Conservation (phyloP, 2,113 vertebrate species). For the Recurvirostra avosetta region DNA sequence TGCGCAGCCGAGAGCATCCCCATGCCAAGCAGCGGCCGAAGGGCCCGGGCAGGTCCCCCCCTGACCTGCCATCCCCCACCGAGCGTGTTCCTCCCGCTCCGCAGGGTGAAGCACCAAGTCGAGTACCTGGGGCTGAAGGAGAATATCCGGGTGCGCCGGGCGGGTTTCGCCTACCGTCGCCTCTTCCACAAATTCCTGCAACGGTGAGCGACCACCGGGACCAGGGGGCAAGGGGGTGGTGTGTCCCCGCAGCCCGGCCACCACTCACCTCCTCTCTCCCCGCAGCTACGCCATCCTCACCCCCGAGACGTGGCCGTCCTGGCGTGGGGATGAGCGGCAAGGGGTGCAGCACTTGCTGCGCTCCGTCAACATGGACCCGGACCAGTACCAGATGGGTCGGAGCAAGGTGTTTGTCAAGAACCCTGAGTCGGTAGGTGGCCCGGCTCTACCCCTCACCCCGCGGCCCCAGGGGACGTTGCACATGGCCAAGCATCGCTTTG, state of each 20-base stretch:
- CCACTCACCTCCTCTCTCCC: fast-evolving
- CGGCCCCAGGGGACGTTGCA: background rate
- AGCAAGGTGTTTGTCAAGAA: conserved; percentile 95
- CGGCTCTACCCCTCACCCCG: fast-evolving
- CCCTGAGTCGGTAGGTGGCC: conserved; percentile 87
- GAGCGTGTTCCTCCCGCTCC: background rate
- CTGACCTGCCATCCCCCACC: fast-evolving
- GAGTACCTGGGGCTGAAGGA: conserved; percentile 94
- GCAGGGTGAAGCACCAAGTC: conserved; percentile 90
- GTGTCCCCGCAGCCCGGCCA: fast-evolving
- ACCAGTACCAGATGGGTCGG: conserved; percentile 96
- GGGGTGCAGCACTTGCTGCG: conserved; percentile 89
- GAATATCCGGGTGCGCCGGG: conserved; percentile 91
- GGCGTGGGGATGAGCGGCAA: conserved; percentile 86
- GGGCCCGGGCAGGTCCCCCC: background rate
- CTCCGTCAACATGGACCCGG: conserved; percentile 92
- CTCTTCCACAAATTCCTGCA: conserved; percentile 91
- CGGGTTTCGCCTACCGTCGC: conserved; percentile 91
- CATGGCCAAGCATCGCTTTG: fast-evolving
- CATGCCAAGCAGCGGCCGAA: fast-evolving
- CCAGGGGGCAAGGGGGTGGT: fast-evolving
- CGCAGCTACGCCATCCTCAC: conserved; percentile 93
- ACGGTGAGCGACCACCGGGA: conserved; percentile 65
- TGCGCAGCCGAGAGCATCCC: fast-evolving
- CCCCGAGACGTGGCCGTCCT: conserved; percentile 86